These are phyloP conservation scores for Amaurobius ferox DNA, from an alignment of 2,888 invertebrate genomes.

Conservation along the genomic window DNA sequence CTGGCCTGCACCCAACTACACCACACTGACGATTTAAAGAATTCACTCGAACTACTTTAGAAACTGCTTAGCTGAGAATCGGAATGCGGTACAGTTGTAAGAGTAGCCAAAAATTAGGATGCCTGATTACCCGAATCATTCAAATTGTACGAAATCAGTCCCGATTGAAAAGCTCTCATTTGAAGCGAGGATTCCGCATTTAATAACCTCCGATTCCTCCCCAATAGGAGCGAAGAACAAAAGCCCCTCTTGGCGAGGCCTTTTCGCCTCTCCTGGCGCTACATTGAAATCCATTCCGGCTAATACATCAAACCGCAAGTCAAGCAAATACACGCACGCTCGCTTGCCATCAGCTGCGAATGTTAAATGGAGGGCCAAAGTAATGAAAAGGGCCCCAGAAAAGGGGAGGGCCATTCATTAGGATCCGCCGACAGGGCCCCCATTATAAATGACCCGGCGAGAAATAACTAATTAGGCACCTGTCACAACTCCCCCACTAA, in stretches of 20 bases:
- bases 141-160: background rate
- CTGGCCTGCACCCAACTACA: too few relatives aligned
- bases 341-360: slow-evolving; percentile 39
- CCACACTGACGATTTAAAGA: too few relatives aligned
- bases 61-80: too few relatives aligned
- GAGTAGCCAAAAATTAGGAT: too few relatives aligned
- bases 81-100: too few relatives aligned
- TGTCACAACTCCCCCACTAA: slow-evolving; percentile 67
- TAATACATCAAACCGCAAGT: slow-evolving; percentile 64
- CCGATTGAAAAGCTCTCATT: slow-evolving; percentile 10
- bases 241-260: background rate
- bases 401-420: slow-evolving; percentile 70
- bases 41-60: too few relatives aligned
- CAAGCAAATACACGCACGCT: slow-evolving; percentile 49
- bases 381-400: slow-evolving; percentile 71
- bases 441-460: slow-evolving; percentile 72
- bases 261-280: slow-evolving; percentile 4
- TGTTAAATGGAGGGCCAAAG: slow-evolving; percentile 71
- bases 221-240: background rate
- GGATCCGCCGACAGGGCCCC: slow-evolving; percentile 67
- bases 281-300: slow-evolving; percentile 63
- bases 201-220: background rate
- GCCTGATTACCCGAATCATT: too few relatives aligned
- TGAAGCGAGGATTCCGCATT: background rate
- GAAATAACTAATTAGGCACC: slow-evolving; percentile 71